Evolutionary conservation across 1,140 invertebrate species (phyloP).

Genomic region (Brachionus sp.): DNA sequence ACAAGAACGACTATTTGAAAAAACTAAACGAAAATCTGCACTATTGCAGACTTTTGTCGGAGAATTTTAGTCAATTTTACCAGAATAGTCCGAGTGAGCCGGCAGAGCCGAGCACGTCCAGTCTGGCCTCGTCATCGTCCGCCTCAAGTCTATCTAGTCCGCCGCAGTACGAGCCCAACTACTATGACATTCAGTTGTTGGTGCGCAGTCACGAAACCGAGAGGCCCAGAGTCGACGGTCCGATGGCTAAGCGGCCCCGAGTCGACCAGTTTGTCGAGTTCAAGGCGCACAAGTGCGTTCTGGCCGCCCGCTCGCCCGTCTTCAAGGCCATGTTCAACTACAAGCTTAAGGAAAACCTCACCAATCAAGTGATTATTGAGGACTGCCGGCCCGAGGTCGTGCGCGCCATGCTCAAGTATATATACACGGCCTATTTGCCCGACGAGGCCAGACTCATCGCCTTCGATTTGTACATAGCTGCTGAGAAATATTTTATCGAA

Average conservation of each 20-base stretch:
- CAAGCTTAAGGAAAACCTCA: conserved; percentile 47
- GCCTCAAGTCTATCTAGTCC: not conserved
- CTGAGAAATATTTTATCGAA: conserved; percentile 45
- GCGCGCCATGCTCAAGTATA: conserved; percentile 39
- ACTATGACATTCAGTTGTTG: not conserved
- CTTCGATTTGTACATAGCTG: conserved; percentile 43
- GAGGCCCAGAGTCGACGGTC: not conserved
- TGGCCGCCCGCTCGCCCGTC: conserved; percentile 55
- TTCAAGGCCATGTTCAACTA: conserved; percentile 55
- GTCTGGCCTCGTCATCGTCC: not conserved
- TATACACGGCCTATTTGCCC: conserved; percentile 43
- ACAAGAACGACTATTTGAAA: conserved; percentile 36
- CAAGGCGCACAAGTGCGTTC: conserved; percentile 52
- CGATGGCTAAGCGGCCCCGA: not conserved
- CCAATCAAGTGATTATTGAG: conserved; percentile 46
- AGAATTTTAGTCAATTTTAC: conserved; percentile 44
- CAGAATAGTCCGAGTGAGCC: not conserved
- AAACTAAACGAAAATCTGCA: conserved; percentile 38
- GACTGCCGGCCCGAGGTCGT: conserved; percentile 44
- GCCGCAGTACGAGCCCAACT: not conserved
- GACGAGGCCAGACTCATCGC: not conserved
- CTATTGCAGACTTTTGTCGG: conserved; percentile 28
- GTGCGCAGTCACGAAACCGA: not conserved
- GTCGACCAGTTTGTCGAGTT: conserved; percentile 47
- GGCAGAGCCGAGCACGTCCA: not conserved